Evolutionary conservation across 1,140 invertebrate species (phyloP).

Genomic region (Helicorthomorpha holstii): DNA sequence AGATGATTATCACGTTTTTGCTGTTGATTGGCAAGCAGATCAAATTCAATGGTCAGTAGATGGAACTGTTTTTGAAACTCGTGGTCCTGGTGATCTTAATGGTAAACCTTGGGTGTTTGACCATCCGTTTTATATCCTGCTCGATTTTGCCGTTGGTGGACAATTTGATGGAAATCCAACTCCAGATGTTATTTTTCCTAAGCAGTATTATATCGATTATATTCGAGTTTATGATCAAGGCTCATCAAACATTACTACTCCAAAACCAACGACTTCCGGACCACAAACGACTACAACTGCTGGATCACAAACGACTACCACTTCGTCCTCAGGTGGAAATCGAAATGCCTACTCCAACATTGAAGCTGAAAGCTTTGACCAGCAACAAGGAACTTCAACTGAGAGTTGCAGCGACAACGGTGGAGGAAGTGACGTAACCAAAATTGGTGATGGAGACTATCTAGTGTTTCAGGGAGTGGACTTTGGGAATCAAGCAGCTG

Average conservation of each 20-base stretch:
- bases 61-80: neutral
- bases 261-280: neutral
- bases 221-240: constrained; percentile 1
- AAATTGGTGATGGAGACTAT: neutral
- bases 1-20: constrained; percentile 17
- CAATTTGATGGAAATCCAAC: constrained; percentile 12
- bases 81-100: too few relatives aligned
- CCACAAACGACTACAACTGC: neutral
- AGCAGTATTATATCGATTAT: neutral
- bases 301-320: neutral
- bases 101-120: neutral
- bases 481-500: neutral
- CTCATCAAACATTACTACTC: neutral
- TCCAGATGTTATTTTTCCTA: constrained; percentile 14
- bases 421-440: neutral
- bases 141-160: constrained; percentile 13
- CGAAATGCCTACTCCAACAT: neutral
- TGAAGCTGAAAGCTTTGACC: neutral
- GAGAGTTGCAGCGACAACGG: neutral
- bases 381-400: neutral
- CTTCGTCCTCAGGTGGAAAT: neutral
- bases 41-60: neutral
- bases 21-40: constrained; percentile 15
- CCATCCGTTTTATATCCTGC: neutral
- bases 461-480: neutral